Conservation (phyloP, 1,140 invertebrate species). For the Drosophila yakuba region DNA sequence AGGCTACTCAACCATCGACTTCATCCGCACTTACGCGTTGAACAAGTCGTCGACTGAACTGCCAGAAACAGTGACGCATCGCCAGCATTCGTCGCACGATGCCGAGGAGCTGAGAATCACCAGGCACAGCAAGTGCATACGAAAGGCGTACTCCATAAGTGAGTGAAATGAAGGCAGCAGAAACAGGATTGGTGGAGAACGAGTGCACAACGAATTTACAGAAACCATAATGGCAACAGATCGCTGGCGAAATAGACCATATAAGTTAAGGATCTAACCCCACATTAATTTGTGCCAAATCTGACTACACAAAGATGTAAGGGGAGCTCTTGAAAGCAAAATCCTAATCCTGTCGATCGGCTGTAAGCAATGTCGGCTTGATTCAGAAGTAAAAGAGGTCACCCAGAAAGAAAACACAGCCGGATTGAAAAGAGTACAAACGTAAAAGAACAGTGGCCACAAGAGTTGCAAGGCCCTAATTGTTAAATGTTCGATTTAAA, state of each 20-base stretch:
- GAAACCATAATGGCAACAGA: neutral
- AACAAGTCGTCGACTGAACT: constrained; percentile 87
- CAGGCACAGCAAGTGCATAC: constrained; percentile 85
- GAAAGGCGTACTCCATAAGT: constrained; percentile 86
- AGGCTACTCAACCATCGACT: constrained; percentile 97
- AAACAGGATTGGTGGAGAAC: neutral
- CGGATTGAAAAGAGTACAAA: neutral
- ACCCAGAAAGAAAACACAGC: too few species aligned
- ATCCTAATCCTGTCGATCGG: neutral
- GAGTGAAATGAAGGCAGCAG: constrained; percentile 85
- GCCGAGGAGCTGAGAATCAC: constrained; percentile 88
- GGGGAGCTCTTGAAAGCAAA: neutral
- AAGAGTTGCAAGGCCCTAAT: neutral
- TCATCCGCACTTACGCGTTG: constrained; percentile 95
- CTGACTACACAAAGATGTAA: too few species aligned
- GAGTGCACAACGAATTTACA: constrained; percentile 58
- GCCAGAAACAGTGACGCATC: constrained; percentile 84
- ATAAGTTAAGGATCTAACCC: too few species aligned
- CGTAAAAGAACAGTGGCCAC: neutral
- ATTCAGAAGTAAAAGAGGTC: neutral
- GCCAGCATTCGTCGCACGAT: constrained; percentile 70
- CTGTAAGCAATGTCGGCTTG: too few species aligned
- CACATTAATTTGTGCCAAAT: too few species aligned
- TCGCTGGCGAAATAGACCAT: neutral
- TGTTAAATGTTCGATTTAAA: neutral